Conservation (phyloP, 2,888 invertebrate species). For the Ferdinandea cuprea region DNA sequence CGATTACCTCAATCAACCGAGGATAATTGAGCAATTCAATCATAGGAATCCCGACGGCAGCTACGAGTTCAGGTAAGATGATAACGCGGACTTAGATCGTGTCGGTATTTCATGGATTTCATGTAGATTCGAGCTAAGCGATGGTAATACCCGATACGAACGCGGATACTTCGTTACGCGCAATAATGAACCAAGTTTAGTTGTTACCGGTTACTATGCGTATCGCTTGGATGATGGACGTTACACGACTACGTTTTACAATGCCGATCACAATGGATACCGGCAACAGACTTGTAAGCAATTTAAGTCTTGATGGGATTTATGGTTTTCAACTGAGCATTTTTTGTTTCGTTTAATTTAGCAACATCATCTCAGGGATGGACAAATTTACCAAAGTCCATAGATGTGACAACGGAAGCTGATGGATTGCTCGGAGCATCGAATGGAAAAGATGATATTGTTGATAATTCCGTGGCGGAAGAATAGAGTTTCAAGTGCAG, state of each 20-base stretch:
- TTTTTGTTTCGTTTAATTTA: constrained; percentile 33
- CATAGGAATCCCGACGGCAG: constrained; percentile 81
- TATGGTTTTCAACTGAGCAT: neutral
- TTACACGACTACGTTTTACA: constrained; percentile 81
- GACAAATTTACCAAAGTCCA: constrained; percentile 61
- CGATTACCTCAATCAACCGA: constrained; percentile 54
- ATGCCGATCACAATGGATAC: constrained; percentile 81
- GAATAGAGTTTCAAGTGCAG: constrained; percentile 8
- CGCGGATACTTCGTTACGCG: constrained; percentile 79
- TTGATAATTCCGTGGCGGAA: neutral
- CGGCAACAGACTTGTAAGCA: constrained; percentile 81
- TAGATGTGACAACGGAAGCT: constrained; percentile 31
- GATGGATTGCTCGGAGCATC: neutral
- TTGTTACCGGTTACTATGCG: constrained; percentile 81
- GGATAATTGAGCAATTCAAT: constrained; percentile 78
- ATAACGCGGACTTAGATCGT: constrained; percentile 44
- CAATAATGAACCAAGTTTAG: constrained; percentile 78
- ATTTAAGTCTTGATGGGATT: neutral
- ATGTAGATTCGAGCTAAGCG: constrained; percentile 79
- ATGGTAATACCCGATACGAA: constrained; percentile 81
- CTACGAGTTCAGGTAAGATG: constrained; percentile 79
- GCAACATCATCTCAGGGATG: constrained; percentile 62
- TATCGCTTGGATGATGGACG: constrained; percentile 80
- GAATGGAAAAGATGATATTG: neutral
- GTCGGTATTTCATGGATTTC: constrained; percentile 32